phyloP scores from a whole-genome alignment of 64 coral and sea anemone species.

The Dendrophyllia cribrosa region DNA sequence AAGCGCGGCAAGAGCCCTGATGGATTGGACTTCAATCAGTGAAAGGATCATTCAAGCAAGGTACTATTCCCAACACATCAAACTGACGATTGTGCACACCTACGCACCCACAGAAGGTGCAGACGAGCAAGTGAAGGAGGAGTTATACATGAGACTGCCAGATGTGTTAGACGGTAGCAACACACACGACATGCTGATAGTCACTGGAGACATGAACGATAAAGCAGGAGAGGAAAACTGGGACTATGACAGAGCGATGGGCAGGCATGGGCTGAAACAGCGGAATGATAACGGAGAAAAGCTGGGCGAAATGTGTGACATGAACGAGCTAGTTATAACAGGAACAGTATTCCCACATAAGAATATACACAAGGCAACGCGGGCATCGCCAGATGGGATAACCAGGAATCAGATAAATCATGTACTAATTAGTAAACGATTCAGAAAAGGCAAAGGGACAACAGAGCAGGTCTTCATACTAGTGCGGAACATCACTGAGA shows the following conservation, averaged over 20 bases:
- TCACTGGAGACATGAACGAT: neutral
- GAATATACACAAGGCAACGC: neutral
- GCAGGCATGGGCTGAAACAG: neutral
- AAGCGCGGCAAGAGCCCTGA: neutral
- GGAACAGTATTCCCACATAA: slow-evolving; percentile 4
- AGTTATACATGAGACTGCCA: slow-evolving; percentile 6
- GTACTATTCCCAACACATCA: slow-evolving; percentile 27
- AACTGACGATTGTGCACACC: neutral
- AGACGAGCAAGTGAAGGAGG: slow-evolving; percentile 11
- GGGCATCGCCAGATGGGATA: too few species aligned
- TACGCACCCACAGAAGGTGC: slow-evolving; percentile 35
- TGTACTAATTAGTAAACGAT: too few species aligned
- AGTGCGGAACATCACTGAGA: too few species aligned
- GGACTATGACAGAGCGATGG: slow-evolving; percentile 28
- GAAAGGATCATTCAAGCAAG: slow-evolving; percentile 37
- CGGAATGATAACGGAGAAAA: slow-evolving; percentile 45
- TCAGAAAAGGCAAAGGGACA: neutral
- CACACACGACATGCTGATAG: slow-evolving; percentile 9
- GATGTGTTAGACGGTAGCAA: slow-evolving; percentile 25
- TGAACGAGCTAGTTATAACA: neutral
- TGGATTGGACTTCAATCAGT: neutral
- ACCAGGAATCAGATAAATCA: neutral
- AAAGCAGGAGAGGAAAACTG: neutral
- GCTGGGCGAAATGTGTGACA: slow-evolving; percentile 4
- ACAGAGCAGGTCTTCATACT: too few species aligned